Evolutionary conservation across 2,888 invertebrate genomes (phyloP), one percentile per base, ranked within the genome.

Genomic region (Pyrrhosoma nymphula): DNA sequence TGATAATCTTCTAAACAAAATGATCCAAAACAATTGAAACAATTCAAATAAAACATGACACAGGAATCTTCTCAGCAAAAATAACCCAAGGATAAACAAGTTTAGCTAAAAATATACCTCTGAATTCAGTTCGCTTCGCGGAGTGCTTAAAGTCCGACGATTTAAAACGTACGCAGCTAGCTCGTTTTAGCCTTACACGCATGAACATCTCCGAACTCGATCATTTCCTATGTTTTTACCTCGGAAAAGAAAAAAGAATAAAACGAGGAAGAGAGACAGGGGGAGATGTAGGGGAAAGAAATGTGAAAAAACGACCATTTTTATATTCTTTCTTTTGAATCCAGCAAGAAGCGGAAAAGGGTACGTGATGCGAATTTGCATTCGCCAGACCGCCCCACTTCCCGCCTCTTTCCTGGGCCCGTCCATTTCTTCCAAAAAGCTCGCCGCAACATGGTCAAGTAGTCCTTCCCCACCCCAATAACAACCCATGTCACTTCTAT

Each of bases 341-440:
- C 93, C 47, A 26, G 63, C 93, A 23, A 16, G 82, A 35, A 69
- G 69, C 63, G 12, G 60, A 93, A 93, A 56, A 89, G 93, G 56
- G 69, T 69, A 93, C 93, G 93, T 93, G 93, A 93, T 63, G 69
- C 23, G 93, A 93, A 93, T 93, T 93, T 91, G 91, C 91, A 60
- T 93, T 47, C 2, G 47, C 69, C n/a, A 75, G 39, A 0, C 23
- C n/a, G 4, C 47, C 47, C 2, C 47, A 47, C 47, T 47, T 47
- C 47, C 47, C 2, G 2, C 47, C 47, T 47, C 47, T 47, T 35
- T 91, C 6, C 82, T 20, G 20, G 60, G 60, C 60, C 60, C 60
- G 69, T 39, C 69, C 69, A 82, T 93, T 91, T 91, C 47, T 93
- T 93, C 63, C 63, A 63, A 93, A 60, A 93, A 93, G n/a, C 91